Base-by-base conservation (phyloP, 2,113 vertebrate genomes). In the Labrus mixtus region DNA sequence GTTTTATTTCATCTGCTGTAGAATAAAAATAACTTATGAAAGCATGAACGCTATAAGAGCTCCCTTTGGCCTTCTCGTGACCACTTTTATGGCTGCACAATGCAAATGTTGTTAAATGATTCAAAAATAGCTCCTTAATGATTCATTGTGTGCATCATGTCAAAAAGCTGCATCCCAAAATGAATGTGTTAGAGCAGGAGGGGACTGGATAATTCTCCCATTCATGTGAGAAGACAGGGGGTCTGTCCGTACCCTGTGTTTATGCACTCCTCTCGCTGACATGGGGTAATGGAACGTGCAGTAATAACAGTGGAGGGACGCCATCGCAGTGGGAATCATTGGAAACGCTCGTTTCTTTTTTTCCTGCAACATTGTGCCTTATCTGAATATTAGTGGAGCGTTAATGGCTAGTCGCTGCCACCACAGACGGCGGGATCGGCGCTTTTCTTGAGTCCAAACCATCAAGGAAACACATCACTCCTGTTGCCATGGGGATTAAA, bases 251-350 rank as follows among this genome's bases (percentile, higher is more conserved):
- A 91, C 83, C 90, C 90, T 82, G 80, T 93, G 84, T 89, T 92
- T 90, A 93, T 84, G 87, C 67, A 78, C 80, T 76, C 85, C 85
- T 90, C 86, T 91, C 81, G 8, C 68, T 86, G 90, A 87, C 89
- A 76, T 62, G 69, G 72, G 85, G 83, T 87, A 89, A 91, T 91
- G 87, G 89, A 93, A 90, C 79, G 55, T 67, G 58, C 69, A 43
- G 85, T 93, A 93, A 95, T 93, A 87, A 92, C 87, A 92, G 92
- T 90, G 90, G 86, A 82, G 90, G 81, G 76, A 75, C 63, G 82
- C 79, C 73, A 68, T 87, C 89, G 33, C 91, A 87, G 89, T 73
- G 39, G 87, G 91, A 84, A 62, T 69, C 78, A 77, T 79, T 87
- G 16, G 87, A 92, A 91, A 90, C 16, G 71, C 67, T 83, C 56